Evolutionary conservation across 1,140 invertebrate genomes (phyloP), one percentile per base, ranked within the genome.

Genomic region (Platyura marginata): DNA sequence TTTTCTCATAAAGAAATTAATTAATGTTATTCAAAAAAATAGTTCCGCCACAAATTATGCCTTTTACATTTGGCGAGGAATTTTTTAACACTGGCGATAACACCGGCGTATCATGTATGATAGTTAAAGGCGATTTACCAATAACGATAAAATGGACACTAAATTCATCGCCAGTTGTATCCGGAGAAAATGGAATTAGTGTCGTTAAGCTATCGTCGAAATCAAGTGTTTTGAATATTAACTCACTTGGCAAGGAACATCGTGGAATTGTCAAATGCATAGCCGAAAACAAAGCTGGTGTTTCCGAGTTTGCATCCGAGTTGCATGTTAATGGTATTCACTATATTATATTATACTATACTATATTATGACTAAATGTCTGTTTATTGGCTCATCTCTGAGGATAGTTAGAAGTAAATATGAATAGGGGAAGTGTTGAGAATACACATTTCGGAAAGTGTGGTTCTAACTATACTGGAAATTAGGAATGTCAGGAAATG

Each of bases 1-100:
- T n/a, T n/a, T n/a, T n/a, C n/a, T n/a, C n/a, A n/a, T n/a, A n/a
- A n/a, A n/a, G n/a, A n/a, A n/a, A n/a, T n/a, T n/a, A n/a, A n/a
- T n/a, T n/a, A n/a, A n/a, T n/a, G n/a, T n/a, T n/a, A n/a, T n/a
- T n/a, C n/a, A n/a, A n/a, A n/a, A 37, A 40, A 8, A 46, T 32
- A 64, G 61, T 63, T 49, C 65, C 56, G 20, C 63, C 55, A 37
- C 64, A 51, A 47, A 66, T 61, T 47, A 61, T 72, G 39, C 72
- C 74, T 34, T 76, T 77, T 48, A 67, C 63, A 41, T 82, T 83
- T 55, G 79, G 77, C 48, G 75, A 81, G 42, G 72, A 71, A 52
- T 71, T 74, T 21, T 66, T 76, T 21, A 76, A 78, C 59, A 75
- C 77, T 52, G 83, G 82, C 32, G 79, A 85, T 63, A 78, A 81